Evolutionary conservation across 2,113 vertebrate genomes (phyloP), one percentile per base, ranked within the genome.

Genomic region (Amblyornis subalaris): DNA sequence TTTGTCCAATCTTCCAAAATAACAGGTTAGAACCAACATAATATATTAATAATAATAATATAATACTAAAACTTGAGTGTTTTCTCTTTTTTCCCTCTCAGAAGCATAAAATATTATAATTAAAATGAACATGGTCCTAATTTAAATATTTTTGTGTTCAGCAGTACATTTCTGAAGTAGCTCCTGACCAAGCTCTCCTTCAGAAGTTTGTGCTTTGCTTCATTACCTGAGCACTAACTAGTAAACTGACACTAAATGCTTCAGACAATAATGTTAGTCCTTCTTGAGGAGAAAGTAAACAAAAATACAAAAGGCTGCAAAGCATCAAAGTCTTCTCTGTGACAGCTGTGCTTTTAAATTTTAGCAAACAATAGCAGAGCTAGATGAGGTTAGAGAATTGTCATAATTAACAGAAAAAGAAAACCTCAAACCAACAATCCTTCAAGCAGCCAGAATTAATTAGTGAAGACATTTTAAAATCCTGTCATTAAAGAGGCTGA

Each of bases 361-460:
- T 91, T 54, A 95, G 80, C 78, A 93, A 93, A 93, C 47, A 96
- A 74, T 82, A 94, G 65, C 55, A 95, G 93, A 97, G 66, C 78
- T 94, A 96, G 85, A 91, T 92, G 92, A 97, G 71, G 65, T 94
- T 95, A 96, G 50, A 91, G 93, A 93, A 95, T 96, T 50, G 48
- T 85, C 75, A 94, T 89, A 95, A 93, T 80, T 93, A 93, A 90
- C 6, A 91, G 72, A 7, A 25, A 53, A 60, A 36, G 83, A 71
- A 57, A 80, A 29, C 9, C 12, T 31, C 10, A 44, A 90, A 79
- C 51, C 80, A 96, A 88, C 66, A 81, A 33, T 24, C 23, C 35
- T 67, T 95, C 73, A 69, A 93, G 73, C n/a, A 94, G 57, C 33
- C 70, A 80, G 90, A 88, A 55, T 26, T 93, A 87, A 96, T 97